These are phyloP conservation scores for Astyanax mexicanus DNA, from an alignment of 2,797 vertebrate species.

Conservation along the genomic window DNA sequence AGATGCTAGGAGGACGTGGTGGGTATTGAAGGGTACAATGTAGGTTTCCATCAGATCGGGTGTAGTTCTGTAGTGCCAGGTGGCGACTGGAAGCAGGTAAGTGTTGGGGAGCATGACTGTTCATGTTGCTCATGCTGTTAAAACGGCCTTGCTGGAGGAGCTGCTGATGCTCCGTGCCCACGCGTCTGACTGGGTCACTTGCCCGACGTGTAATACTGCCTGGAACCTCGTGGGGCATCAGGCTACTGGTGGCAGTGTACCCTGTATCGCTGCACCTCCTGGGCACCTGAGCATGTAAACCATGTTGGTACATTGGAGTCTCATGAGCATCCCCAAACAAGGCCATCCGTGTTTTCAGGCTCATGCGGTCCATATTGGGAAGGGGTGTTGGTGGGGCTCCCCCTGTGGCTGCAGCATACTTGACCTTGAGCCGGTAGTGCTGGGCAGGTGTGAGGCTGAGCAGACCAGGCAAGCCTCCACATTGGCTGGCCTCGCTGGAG, in stretches of 20 bases:
- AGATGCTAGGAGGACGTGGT: constrained; percentile 82
- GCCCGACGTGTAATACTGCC: constrained; percentile 80
- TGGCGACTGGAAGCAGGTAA: constrained; percentile 64
- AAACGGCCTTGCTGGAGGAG: constrained; percentile 77
- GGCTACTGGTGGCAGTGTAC: constrained; percentile 60
- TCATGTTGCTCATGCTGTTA: constrained; percentile 83
- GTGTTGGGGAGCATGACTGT: constrained; percentile 21
- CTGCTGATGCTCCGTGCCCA: constrained; percentile 63
- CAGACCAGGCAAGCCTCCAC: constrained; percentile 75
- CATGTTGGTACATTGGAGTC: constrained; percentile 38
- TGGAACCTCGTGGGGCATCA: constrained; percentile 82
- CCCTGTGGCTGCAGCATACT: constrained; percentile 89
- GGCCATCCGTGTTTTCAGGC: constrained; percentile 76
- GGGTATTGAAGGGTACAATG: constrained; percentile 67
- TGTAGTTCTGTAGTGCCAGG: constrained; percentile 66
- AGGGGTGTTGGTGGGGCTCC: constrained; percentile 89
- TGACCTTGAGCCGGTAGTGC: constrained; percentile 89
- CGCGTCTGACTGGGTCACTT: constrained; percentile 86
- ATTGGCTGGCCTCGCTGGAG: constrained; percentile 90
- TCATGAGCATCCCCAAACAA: constrained; percentile 76
- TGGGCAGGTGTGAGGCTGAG: constrained; percentile 90
- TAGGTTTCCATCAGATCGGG: constrained; percentile 62
- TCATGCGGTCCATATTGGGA: constrained; percentile 84
- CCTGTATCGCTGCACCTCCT: constrained; percentile 79
- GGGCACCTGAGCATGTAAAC: constrained; percentile 64